These are phyloP conservation scores for Leucophora obtusa DNA, from an alignment of 2,888 invertebrate genomes.

Conservation along the genomic window DNA sequence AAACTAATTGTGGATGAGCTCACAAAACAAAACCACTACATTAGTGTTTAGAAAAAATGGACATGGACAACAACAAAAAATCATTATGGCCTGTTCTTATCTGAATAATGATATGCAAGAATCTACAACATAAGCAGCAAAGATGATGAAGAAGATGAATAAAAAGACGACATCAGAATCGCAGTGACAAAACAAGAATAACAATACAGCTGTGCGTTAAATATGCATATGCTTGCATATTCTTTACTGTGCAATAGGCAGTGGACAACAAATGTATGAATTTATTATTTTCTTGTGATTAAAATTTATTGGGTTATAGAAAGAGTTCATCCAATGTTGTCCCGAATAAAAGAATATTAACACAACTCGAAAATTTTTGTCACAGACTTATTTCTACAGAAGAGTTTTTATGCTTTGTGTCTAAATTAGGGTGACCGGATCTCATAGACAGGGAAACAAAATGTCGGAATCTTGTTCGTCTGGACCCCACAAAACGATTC, in stretches of 20 bases:
- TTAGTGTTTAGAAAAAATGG: slow-evolving; percentile 57
- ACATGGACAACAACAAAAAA: slow-evolving; percentile 42
- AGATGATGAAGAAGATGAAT: slow-evolving; percentile 50
- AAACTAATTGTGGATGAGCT: slow-evolving; percentile 54
- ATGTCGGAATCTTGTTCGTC: too few relatives aligned
- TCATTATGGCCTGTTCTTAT: slow-evolving; percentile 61
- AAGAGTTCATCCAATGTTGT: not conserved
- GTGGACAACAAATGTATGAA: not conserved
- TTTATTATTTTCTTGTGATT: not conserved
- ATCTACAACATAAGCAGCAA: slow-evolving; percentile 65
- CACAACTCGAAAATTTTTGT: too few relatives aligned
- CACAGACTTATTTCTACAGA: too few relatives aligned
- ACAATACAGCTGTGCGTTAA: slow-evolving; percentile 38
- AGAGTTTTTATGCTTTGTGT: too few relatives aligned
- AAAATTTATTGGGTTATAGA: not conserved
- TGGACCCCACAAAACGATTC: too few relatives aligned
- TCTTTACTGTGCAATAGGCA: not conserved
- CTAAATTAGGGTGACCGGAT: too few relatives aligned
- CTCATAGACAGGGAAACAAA: too few relatives aligned
- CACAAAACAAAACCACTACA: slow-evolving; percentile 32
- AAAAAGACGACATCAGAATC: slow-evolving; percentile 33
- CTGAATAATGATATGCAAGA: slow-evolving; percentile 67
- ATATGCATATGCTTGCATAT: slow-evolving; percentile 40
- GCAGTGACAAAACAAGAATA: slow-evolving; percentile 25
- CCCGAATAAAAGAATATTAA: too few relatives aligned